Base-by-base conservation (phyloP, 2,113 vertebrate species). In the Alces alces region DNA sequence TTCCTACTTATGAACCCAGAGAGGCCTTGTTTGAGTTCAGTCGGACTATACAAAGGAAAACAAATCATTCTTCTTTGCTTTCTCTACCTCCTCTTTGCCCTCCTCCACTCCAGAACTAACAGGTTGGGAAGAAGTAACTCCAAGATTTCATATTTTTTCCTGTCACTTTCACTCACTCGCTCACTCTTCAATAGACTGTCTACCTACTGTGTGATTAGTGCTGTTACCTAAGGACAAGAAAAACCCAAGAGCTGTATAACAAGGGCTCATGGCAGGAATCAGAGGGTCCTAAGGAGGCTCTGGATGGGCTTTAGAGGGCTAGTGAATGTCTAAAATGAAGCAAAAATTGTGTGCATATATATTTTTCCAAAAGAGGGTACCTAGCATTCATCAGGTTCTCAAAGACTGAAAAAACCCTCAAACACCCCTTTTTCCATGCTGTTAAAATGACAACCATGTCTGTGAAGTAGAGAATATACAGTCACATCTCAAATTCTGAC, bases 281-380 rank as follows among this genome's bases (percentile, higher is more conserved):
- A 45, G 17, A 33, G 52, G 47, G 64, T 43, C 12, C 21, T 60
- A 84, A 86, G 50, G 12, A 73, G n/a, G 36, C n/a, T 90, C 39
- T 61, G 58, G 96, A 45, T 23, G 45, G 58, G 45, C n/a, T 93
- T 64, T 58, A 87, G 39, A 87, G 30, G 55, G 73, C 52, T 64
- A 96, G 28, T 13, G 0, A 91, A 97, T 88, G 84, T 70, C 36
- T 93, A 87, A 94, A 88, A 57, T 57, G 45, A 96, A 33, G 73
- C 36, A 88, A 90, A 92, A 91, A 88, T 55, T 70, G 3, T 89
- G 23, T 96, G 30, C 54, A 64, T 89, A 25, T 39, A 19, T 57
- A 91, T 76, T 96, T 84, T 98, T 47, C 60, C 43, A 86, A 93
- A 50, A 85, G 36, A 95, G 11, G 17, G 15, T 45, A 82, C 54